Evolutionary conservation across 2,113 vertebrate genomes (phyloP), one percentile per base, ranked within the genome.

Genomic region (Corydoras sp.): DNA sequence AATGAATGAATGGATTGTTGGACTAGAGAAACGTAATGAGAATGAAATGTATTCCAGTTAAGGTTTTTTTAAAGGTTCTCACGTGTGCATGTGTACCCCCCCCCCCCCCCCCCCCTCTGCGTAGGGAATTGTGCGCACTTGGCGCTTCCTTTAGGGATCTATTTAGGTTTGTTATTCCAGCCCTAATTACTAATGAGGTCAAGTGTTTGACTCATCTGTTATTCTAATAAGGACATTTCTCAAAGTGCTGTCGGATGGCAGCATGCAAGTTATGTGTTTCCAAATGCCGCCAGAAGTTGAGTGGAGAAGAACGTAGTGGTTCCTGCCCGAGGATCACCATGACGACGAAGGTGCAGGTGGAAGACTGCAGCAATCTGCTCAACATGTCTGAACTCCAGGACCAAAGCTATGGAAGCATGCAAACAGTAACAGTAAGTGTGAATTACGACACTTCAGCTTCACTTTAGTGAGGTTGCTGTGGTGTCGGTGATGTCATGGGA

Each of bases 321-420:
- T 70, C 18, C 32, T 65, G 30, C 7, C 6, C 11, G n/a, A 31
- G 29, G 3, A 71, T 15, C 30, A 76, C 49, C 69, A 80, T 71
- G 73, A 84, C 7, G 64, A 75, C 73, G 30, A 78, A 73, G 51
- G 69, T n/a, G 53, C 49, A 49, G 49, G n/a, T 53, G n/a, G 83
- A 86, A 14, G 87, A 89, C 79, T 71, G 12, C 2, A 4, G 73
- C 35, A 84, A 71, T 0, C 85, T 89, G 53, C 86, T 89, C 5
- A 9, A 62, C 74, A 77, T 89, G 76, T 83, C 81, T 8, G 71
- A 64, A 3, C 65, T 60, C 13, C 43, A n/a, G 0, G 82, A 85
- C 58, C 71, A 15, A n/a, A 78, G 43, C 78, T 88, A 89, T 2
- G 88, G 86, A 68, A 89, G 83, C 76, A 73, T 85, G 62, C 31